Conservation (phyloP, 2,888 invertebrate species). For the Ormia ochracea region DNA sequence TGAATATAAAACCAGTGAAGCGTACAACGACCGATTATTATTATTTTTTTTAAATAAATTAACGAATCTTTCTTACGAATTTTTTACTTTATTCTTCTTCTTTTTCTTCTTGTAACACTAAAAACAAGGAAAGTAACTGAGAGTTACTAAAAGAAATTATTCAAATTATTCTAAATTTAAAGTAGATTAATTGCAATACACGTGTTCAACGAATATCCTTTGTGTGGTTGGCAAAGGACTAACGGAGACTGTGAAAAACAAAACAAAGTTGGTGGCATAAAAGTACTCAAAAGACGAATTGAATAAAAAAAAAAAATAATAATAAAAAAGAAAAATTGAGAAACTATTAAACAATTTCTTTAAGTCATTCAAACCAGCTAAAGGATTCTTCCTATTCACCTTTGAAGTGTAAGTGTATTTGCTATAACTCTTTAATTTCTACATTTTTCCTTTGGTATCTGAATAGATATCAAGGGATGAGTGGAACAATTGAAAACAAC, state of each 20-base stretch:
- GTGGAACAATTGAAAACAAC: neutral
- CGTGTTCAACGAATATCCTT: conserved; percentile 49
- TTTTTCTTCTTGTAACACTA: conserved; percentile 26
- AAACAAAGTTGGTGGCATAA: conserved; percentile 5
- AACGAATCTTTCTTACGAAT: conserved; percentile 41
- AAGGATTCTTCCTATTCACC: conserved; percentile 4
- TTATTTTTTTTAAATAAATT: conserved; percentile 3
- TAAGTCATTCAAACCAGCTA: neutral
- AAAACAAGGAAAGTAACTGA: conserved; percentile 57
- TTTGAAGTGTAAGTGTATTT: conserved; percentile 40
- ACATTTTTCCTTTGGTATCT: too few relatives aligned
- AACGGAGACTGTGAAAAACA: conserved; percentile 44
- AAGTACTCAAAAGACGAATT: neutral
- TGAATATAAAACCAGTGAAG: conserved; percentile 27
- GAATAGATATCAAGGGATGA: too few relatives aligned
- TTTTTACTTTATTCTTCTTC: neutral
- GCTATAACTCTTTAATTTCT: neutral
- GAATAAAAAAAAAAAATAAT: neutral
- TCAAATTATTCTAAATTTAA: neutral
- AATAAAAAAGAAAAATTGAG: too few relatives aligned
- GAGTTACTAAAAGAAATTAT: conserved; percentile 14
- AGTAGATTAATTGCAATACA: conserved; percentile 27
- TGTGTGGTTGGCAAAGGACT: conserved; percentile 51
- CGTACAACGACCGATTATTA: conserved; percentile 45
- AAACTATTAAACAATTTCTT: too few relatives aligned